These are phyloP conservation scores for Asarcornis scutulata DNA, from an alignment of 2,113 vertebrate species.

Conservation along the genomic window DNA sequence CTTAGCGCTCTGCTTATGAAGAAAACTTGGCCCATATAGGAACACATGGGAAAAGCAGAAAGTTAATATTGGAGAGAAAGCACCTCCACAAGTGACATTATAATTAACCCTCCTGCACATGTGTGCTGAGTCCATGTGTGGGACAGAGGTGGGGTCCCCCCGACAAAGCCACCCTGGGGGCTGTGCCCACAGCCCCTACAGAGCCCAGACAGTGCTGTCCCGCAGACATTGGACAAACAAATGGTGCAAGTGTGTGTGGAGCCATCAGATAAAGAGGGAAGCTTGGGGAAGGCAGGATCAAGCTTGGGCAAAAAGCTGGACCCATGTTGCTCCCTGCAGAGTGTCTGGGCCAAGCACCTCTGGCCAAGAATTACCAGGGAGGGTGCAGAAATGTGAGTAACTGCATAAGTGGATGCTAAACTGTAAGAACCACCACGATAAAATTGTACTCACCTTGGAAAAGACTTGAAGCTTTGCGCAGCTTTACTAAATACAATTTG, in stretches of 20 bases:
- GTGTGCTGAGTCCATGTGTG: not conserved
- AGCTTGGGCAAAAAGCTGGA: not conserved
- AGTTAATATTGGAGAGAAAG: not conserved
- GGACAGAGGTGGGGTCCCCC: not conserved
- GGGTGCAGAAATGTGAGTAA: not conserved
- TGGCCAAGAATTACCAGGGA: not conserved
- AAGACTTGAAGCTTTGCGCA: not conserved
- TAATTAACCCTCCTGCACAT: not conserved
- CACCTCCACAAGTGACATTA: slow-evolving; percentile 25
- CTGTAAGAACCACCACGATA: not conserved
- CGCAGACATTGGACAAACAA: not conserved
- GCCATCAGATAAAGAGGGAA: not conserved
- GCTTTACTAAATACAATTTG: slow-evolving; percentile 29
- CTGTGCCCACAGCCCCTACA: not conserved
- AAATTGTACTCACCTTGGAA: slow-evolving; percentile 1
- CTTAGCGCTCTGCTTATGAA: not conserved
- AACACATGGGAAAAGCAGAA: slow-evolving; percentile 49
- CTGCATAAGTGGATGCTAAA: not conserved
- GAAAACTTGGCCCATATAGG: slow-evolving; percentile 23
- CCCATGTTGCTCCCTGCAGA: not conserved
- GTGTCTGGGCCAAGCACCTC: not conserved
- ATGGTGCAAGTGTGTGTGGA: not conserved
- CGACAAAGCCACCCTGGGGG: not conserved
- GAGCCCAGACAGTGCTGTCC: not conserved
- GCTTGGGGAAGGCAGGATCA: not conserved